These are phyloP conservation scores for Helicoverpa armigera DNA, from an alignment of 1,140 invertebrate genomes.

Conservation along the genomic window DNA sequence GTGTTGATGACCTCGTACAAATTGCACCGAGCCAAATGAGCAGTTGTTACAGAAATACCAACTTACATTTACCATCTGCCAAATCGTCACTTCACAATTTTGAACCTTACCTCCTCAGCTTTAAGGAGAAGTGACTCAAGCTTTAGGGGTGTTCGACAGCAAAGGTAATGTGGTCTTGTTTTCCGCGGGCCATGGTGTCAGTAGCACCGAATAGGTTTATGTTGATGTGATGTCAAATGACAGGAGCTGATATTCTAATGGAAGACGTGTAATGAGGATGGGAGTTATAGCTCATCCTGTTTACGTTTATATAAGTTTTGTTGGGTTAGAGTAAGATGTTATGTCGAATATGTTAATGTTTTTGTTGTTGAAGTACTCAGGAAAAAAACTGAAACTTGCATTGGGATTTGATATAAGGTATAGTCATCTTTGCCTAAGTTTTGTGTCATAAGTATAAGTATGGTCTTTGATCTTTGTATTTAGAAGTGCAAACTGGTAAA, in stretches of 20 bases:
- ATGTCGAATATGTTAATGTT: no score
- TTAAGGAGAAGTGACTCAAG: neutral
- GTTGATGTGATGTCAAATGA: slow-evolving; percentile 44
- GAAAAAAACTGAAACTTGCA: no score
- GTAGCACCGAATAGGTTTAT: slow-evolving; percentile 51
- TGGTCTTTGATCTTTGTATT: no score
- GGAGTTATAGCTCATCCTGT: slow-evolving; percentile 26
- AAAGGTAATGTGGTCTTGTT: slow-evolving; percentile 27
- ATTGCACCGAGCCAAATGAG: slow-evolving; percentile 65
- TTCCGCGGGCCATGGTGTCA: slow-evolving; percentile 47
- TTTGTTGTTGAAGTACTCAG: no score
- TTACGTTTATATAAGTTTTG: neutral
- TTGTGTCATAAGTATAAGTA: no score
- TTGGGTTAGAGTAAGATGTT: no score
- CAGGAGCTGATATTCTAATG: slow-evolving; percentile 37
- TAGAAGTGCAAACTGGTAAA: no score
- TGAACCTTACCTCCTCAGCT: slow-evolving; percentile 32
- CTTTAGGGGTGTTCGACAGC: neutral
- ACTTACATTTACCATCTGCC: slow-evolving; percentile 41
- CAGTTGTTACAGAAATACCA: slow-evolving; percentile 58
- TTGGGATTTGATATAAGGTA: no score
- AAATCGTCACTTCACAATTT: slow-evolving; percentile 2
- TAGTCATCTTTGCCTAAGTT: no score
- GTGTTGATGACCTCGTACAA: slow-evolving; percentile 66
- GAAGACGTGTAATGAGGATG: slow-evolving; percentile 36